Evolutionary conservation across 1,140 invertebrate genomes (phyloP).

Genomic region (Monochamus saltuarius): DNA sequence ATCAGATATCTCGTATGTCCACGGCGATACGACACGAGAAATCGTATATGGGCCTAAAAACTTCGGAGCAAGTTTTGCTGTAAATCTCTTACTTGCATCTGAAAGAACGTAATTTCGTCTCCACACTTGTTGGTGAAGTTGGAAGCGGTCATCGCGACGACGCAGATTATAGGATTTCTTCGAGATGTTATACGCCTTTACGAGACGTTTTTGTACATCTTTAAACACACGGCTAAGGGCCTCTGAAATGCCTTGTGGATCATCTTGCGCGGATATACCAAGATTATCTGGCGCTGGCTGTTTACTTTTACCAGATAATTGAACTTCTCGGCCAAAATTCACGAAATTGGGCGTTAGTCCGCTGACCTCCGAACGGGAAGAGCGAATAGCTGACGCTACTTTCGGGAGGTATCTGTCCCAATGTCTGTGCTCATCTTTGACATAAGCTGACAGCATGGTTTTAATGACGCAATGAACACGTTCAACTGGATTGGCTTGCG

Average conservation of each 20-base stretch:
- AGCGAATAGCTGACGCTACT: conserved; percentile 38
- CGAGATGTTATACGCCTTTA: neutral
- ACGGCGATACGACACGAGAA: conserved; percentile 11
- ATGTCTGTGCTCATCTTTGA: conserved; percentile 38
- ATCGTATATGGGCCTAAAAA: conserved; percentile 20
- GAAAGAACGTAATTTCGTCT: conserved; percentile 18
- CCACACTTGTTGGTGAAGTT: conserved; percentile 3
- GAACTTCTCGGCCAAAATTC: conserved; percentile 22
- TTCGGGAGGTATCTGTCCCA: conserved; percentile 41
- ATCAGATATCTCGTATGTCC: conserved; percentile 14
- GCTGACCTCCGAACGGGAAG: conserved; percentile 41
- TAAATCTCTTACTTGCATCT: conserved; percentile 19
- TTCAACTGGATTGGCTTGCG: conserved; percentile 16
- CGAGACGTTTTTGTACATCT: neutral
- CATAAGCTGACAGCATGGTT: conserved; percentile 39
- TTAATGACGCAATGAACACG: conserved; percentile 25
- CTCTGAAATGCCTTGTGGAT: too few relatives aligned
- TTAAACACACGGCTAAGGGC: neutral
- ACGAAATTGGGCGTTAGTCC: conserved; percentile 37
- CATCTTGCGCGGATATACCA: neutral
- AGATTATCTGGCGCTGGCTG: neutral
- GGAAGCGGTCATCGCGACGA: neutral
- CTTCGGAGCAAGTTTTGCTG: conserved; percentile 18
- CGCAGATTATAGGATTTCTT: conserved; percentile 1
- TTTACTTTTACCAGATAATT: neutral